phyloP scores from a whole-genome alignment of 2,888 invertebrate species.

The Ceriagrion tenellum region DNA sequence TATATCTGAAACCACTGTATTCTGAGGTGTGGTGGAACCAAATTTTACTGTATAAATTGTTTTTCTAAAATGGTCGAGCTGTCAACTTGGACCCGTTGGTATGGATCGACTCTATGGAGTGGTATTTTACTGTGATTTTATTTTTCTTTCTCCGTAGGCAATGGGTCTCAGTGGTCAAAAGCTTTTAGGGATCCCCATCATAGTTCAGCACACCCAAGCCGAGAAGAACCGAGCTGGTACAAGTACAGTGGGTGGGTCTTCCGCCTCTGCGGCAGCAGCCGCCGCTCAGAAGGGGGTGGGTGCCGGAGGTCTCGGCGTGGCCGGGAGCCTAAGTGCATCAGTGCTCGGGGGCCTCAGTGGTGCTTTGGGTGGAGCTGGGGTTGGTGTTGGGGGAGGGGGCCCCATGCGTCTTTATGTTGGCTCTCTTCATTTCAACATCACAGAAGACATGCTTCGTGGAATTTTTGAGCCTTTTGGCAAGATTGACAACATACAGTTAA shows the following conservation, averaged over 20 bases:
- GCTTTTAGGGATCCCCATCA: slow-evolving; percentile 96
- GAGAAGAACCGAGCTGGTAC: slow-evolving; percentile 96
- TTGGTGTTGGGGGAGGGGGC: slow-evolving; percentile 93
- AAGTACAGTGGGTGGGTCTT: slow-evolving; percentile 83
- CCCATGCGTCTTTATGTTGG: slow-evolving; percentile 99
- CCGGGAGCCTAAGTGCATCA: slow-evolving; percentile 49
- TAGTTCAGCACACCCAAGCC: slow-evolving; percentile 98
- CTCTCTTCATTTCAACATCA: slow-evolving; percentile 98
- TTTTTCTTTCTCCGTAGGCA: slow-evolving; percentile 82
- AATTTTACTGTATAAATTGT: no score
- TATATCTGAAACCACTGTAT: no score
- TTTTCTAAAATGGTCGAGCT: no score
- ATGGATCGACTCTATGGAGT: background rate
- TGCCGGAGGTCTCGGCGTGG: slow-evolving; percentile 44
- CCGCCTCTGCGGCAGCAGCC: slow-evolving; percentile 71
- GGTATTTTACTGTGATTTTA: slow-evolving; percentile 23
- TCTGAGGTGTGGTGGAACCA: no score
- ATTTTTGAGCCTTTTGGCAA: slow-evolving; percentile 99
- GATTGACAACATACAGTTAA: slow-evolving; percentile 96
- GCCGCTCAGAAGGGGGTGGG: slow-evolving; percentile 54
- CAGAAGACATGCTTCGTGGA: slow-evolving; percentile 98
- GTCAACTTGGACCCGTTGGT: no score
- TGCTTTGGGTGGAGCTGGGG: slow-evolving; percentile 76
- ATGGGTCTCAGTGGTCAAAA: slow-evolving; percentile 97
- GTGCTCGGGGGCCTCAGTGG: slow-evolving; percentile 52